Evolutionary conservation across 2,888 invertebrate species (phyloP).

Genomic region (Oscheius onirici): DNA sequence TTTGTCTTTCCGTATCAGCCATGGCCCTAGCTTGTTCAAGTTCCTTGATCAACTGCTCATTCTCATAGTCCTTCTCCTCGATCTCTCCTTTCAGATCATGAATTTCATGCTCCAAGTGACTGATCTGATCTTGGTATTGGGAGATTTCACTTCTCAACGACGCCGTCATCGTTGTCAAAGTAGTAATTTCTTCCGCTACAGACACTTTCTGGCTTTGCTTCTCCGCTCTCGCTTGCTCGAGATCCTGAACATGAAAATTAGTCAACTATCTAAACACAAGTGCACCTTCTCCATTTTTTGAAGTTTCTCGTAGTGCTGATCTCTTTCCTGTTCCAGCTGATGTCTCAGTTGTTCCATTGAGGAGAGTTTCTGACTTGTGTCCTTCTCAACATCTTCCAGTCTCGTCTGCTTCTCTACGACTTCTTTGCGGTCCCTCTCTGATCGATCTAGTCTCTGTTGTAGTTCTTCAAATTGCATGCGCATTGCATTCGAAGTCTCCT

Average conservation of each 20-base stretch:
- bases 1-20: constrained; percentile 23
- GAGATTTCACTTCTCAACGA: constrained; percentile 10
- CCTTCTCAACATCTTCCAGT: constrained; percentile 13
- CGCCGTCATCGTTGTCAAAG: constrained; percentile 41
- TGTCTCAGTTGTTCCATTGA: constrained; percentile 3
- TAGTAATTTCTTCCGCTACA: constrained; percentile 61
- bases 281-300: constrained; percentile 7
- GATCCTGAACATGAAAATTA: constrained; percentile 2
- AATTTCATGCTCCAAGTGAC: not conserved
- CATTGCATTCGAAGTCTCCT: constrained; percentile 6
- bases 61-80: constrained; percentile 26
- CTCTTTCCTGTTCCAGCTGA: constrained; percentile 9
- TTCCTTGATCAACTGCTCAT: constrained; percentile 26
- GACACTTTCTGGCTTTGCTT: constrained; percentile 34
- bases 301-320: constrained; percentile 7
- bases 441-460: constrained; percentile 7
- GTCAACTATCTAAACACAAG: not conserved
- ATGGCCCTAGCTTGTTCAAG: constrained; percentile 21
- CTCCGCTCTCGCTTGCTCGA: constrained; percentile 22
- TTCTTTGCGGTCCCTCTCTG: constrained; percentile 7
- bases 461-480: constrained; percentile 16
- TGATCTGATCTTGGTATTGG: constrained; percentile 6
- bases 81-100: constrained; percentile 22
- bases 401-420: constrained; percentile 15
- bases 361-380: not conserved